These are phyloP conservation scores for Goniozus legneri DNA, from an alignment of 1,140 invertebrate genomes.

Conservation along the genomic window DNA sequence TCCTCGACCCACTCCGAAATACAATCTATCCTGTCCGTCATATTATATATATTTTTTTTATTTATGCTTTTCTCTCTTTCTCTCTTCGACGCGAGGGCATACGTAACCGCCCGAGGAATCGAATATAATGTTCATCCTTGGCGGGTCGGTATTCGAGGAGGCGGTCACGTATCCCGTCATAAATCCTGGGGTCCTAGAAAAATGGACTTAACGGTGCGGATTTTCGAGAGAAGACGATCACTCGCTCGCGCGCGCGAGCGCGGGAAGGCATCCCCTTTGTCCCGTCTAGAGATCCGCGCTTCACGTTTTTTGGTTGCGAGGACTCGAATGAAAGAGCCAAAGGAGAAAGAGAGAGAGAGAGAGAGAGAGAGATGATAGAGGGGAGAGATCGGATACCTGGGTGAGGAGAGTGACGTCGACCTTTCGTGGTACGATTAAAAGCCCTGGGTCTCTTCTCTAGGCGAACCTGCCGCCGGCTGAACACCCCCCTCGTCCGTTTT, in stretches of 20 bases:
- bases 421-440: background rate
- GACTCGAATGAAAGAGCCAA: slow-evolving; percentile 7
- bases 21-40: no score
- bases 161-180: slow-evolving; percentile 16
- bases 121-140: no score
- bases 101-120: no score
- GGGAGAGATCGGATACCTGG: background rate
- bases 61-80: background rate
- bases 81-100: background rate
- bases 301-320: slow-evolving; percentile 2
- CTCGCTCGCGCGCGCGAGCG: slow-evolving; percentile 2
- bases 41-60: no score
- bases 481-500: background rate
- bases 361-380: background rate
- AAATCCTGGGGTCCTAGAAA: slow-evolving; percentile 29
- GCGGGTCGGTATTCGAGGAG: slow-evolving; percentile 22
- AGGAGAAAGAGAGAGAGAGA: background rate
- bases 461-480: background rate
- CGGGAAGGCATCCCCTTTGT: slow-evolving; percentile 17
- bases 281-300: slow-evolving; percentile 12
- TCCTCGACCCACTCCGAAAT: no score
- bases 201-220: slow-evolving; percentile 26
- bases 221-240: background rate
- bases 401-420: no score
- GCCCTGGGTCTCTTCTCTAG: background rate